phyloP scores from a whole-genome alignment of 2,797 vertebrate species.

The Leontopithecus rosalia region DNA sequence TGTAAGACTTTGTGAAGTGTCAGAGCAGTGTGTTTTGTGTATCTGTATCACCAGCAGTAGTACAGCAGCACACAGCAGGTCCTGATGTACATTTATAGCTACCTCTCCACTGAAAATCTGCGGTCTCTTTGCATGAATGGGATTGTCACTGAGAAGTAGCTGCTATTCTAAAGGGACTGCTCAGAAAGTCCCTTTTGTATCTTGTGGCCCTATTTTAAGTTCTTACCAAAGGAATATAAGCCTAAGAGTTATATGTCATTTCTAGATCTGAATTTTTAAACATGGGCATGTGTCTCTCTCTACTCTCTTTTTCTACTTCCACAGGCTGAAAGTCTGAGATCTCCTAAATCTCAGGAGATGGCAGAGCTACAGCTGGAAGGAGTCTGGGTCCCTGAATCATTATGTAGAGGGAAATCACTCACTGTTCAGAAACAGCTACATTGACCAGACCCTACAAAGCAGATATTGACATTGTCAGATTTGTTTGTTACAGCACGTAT shows the following conservation, averaged over 20 bases:
- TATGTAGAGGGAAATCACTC: neutral
- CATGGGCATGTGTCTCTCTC: neutral
- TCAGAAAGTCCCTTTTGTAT: neutral
- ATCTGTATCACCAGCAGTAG: neutral
- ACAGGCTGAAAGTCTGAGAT: neutral
- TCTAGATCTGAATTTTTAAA: neutral
- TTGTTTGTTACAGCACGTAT: neutral
- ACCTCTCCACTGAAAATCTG: accelerated
- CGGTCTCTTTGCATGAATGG: neutral
- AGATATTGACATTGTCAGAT: neutral
- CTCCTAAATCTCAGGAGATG: neutral
- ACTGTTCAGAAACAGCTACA: neutral
- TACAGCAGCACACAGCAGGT: accelerated
- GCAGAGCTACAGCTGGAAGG: neutral
- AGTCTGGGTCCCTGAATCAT: no score
- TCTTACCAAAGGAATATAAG: neutral
- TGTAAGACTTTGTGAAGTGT: neutral
- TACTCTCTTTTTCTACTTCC: neutral
- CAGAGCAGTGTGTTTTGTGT: neutral
- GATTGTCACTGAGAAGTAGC: neutral
- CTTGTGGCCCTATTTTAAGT: neutral
- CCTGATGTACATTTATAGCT: no score
- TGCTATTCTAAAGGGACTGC: neutral
- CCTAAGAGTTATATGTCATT: neutral
- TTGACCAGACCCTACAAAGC: neutral